Percentiles rank a stretch among this genome's conserved stretches.
Conservation (phyloP, 2,113 vertebrate genomes). For the Bufo gargarizans region DNA sequence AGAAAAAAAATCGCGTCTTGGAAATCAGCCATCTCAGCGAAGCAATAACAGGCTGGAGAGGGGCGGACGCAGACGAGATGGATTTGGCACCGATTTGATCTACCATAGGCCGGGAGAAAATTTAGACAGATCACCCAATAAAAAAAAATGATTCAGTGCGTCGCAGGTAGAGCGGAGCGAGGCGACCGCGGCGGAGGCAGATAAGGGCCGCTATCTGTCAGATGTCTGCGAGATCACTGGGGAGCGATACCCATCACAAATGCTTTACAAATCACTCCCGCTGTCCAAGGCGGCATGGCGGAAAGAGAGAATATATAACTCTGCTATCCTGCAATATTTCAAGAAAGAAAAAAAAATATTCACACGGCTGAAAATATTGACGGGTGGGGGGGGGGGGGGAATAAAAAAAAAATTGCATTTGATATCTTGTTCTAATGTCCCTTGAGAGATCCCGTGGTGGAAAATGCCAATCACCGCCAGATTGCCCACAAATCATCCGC, state of each 20-base stretch:
- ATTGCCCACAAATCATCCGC: slow-evolving; percentile 35
- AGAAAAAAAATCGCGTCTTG: slow-evolving; percentile 13
- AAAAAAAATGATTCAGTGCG: slow-evolving; percentile 49
- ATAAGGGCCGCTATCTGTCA: slow-evolving; percentile 47
- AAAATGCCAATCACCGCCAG: slow-evolving; percentile 20
- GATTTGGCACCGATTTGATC: slow-evolving; percentile 51
- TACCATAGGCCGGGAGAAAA: slow-evolving; percentile 45
- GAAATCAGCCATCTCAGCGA: background rate
- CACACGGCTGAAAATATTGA: slow-evolving; percentile 14
- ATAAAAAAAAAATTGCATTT: background rate
- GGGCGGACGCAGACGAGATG: slow-evolving; percentile 20
- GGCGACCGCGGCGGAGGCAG: slow-evolving; percentile 18
- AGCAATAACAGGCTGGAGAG: slow-evolving; percentile 14
- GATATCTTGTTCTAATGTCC: slow-evolving; percentile 13
- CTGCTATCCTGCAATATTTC: slow-evolving; percentile 14
- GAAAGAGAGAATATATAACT: background rate
- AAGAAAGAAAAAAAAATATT: background rate
- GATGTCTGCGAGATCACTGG: slow-evolving; percentile 42
- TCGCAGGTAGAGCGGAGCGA: slow-evolving; percentile 8
- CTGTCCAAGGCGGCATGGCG: slow-evolving; percentile 8
- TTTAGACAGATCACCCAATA: slow-evolving; percentile 53
- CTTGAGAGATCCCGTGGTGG: background rate
- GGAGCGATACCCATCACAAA: slow-evolving; percentile 47
- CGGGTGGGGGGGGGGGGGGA: background rate
- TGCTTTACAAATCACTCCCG: slow-evolving; percentile 42